Percentiles rank a stretch among this genome's conserved stretches.
Evolutionary conservation across 1,140 invertebrate species (phyloP).

Genomic region (Bursaphelenchus mucronatus): DNA sequence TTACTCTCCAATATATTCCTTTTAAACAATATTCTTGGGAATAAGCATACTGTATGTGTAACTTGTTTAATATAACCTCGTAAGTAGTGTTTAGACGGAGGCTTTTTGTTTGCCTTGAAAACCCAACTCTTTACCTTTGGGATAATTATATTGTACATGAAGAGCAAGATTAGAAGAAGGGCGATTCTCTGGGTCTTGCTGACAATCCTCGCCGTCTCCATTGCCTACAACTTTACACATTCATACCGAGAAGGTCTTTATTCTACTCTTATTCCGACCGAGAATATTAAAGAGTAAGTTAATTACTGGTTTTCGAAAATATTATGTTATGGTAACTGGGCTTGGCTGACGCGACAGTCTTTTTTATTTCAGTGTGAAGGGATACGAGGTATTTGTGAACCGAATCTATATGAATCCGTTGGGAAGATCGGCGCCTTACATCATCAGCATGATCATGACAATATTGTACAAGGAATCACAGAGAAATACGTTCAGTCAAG

Average conservation of each 20-base stretch:
- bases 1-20: conserved; percentile 38
- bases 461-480: not conserved
- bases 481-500: too few relatives aligned
- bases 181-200: not conserved
- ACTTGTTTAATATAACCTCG: conserved; percentile 7
- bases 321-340: not conserved
- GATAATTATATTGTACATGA: conserved; percentile 13
- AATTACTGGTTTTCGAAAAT: not conserved
- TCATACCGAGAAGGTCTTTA: conserved; percentile 20
- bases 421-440: conserved; percentile 27
- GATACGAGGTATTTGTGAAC: conserved; percentile 32
- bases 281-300: conserved; percentile 27
- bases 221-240: conserved; percentile 27
- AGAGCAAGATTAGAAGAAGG: not conserved
- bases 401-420: conserved; percentile 40
- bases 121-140: conserved; percentile 41
- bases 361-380: conserved; percentile 21
- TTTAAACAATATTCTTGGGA: conserved; percentile 41
- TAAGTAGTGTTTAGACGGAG: conserved; percentile 40
- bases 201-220: conserved; percentile 14
- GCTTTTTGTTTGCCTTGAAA: conserved; percentile 44
- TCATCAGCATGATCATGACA: conserved; percentile 27
- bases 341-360: not conserved
- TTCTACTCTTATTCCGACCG: conserved; percentile 42
- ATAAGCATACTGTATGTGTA: conserved; percentile 35